Evolutionary conservation across 2,888 invertebrate species (phyloP), one percentile per base, ranked within the genome.

Genomic region (Drosophila eohydei): DNA sequence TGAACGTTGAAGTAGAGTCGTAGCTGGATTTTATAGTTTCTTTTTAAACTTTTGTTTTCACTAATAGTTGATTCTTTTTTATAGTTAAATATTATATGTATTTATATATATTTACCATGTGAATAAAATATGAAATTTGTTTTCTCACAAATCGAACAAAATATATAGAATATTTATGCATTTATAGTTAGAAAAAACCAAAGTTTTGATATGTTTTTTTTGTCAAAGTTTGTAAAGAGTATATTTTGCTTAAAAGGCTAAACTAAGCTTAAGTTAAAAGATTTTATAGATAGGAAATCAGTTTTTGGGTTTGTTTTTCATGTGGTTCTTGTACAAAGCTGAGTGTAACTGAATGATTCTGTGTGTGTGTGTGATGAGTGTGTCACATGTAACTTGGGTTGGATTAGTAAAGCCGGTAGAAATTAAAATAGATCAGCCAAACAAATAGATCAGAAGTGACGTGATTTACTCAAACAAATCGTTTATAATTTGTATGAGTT

Each of bases 221-320:
- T 64, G 41, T 41, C 14, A 62, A 61, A 76, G 58, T 51, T 78
- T 55, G 51, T 65, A 71, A 50, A 71, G 60, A 72, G 67, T 51
- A 60, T 84, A 74, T 83, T 50, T 50, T 52, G 64, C 69, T 75
- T 83, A 71, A 63, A 66, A 76, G 64, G 75, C 77, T 87, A 77
- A 63, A 65, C 86, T 83, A 77, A 28, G 77, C 80, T 84, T 88
- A 84, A 67, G 62, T 71, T 86, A 75, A 55, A 55, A 28, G 52
- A 69, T 69, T 75, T 54, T 71, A 77, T 52, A 62, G 57, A 59
- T 80, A 76, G 40, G 7, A 38, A 52, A n/a, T 38, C 52, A 52
- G 8, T 21, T 40, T 28, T 57, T 30, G n/a, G 63, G 32, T 55
- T 26, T 6, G 12, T n/a, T 21, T 21, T 21, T 21, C 21, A 21